These are phyloP conservation scores for Euproctis similis DNA, from an alignment of 2,888 invertebrate genomes.

Conservation along the genomic window DNA sequence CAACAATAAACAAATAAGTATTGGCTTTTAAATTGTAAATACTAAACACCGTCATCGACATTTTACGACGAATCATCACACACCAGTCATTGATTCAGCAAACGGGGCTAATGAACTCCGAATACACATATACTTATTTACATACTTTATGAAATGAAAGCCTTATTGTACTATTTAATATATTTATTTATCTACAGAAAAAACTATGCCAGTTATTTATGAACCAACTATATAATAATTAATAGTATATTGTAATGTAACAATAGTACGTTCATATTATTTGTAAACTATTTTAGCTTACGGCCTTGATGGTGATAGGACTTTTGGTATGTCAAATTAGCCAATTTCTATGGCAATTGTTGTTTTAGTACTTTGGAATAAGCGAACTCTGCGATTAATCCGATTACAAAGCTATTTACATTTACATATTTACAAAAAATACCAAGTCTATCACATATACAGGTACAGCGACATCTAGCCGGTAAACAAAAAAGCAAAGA, in stretches of 20 bases:
- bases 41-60: no score
- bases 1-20: no score
- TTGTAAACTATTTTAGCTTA: slow-evolving; percentile 2
- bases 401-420: no score
- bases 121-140: slow-evolving; percentile 43
- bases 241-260: no score
- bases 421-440: no score
- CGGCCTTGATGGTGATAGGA: slow-evolving; percentile 6
- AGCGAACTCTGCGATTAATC: no score
- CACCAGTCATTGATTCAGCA: slow-evolving; percentile 19
- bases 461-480: no score
- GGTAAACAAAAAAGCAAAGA: no score
- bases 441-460: no score
- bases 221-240: slow-evolving; percentile 10
- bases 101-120: slow-evolving; percentile 46
- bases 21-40: no score
- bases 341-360: slow-evolving; percentile 3
- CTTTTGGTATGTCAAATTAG: slow-evolving; percentile 4
- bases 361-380: no score
- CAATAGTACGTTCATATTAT: slow-evolving; percentile 4
- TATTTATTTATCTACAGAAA: slow-evolving; percentile 33
- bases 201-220: slow-evolving; percentile 16
- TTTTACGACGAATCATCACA: slow-evolving; percentile 30
- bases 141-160: slow-evolving; percentile 40
- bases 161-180: slow-evolving; percentile 27